These are phyloP conservation scores for Numida meleagris DNA, from an alignment of 2,113 vertebrate genomes.

Conservation along the genomic window DNA sequence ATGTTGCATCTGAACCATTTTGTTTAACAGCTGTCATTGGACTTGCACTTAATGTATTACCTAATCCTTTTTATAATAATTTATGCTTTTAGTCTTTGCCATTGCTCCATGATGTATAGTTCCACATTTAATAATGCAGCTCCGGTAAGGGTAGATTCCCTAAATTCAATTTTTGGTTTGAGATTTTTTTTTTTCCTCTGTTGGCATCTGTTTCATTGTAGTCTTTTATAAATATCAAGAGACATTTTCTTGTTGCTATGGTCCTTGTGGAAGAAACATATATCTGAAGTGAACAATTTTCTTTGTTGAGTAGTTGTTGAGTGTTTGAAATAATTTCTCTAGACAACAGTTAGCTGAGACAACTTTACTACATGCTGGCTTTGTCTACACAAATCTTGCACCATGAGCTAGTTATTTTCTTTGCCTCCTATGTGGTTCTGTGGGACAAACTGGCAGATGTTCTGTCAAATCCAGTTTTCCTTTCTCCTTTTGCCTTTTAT, in stretches of 20 bases:
- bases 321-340: not conserved
- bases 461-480: not conserved
- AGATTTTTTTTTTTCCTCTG: not conserved
- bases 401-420: not conserved
- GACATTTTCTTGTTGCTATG: constrained; percentile 62
- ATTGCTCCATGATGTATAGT: not conserved
- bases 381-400: not conserved
- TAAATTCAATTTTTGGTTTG: not conserved
- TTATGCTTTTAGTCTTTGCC: not conserved
- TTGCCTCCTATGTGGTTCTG: not conserved
- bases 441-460: not conserved
- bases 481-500: not conserved
- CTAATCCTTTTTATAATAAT: not conserved
- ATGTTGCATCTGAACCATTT: not conserved
- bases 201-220: constrained; percentile 30
- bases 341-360: not conserved
- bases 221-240: constrained; percentile 54
- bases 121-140: not conserved
- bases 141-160: not conserved
- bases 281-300: constrained; percentile 6
- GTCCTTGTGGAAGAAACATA: constrained; percentile 23
- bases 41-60: not conserved
- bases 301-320: not conserved
- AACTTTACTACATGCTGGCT: not conserved
- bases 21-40: not conserved